Conservation (phyloP, 2,888 invertebrate genomes). For the Erebia aethiops region DNA sequence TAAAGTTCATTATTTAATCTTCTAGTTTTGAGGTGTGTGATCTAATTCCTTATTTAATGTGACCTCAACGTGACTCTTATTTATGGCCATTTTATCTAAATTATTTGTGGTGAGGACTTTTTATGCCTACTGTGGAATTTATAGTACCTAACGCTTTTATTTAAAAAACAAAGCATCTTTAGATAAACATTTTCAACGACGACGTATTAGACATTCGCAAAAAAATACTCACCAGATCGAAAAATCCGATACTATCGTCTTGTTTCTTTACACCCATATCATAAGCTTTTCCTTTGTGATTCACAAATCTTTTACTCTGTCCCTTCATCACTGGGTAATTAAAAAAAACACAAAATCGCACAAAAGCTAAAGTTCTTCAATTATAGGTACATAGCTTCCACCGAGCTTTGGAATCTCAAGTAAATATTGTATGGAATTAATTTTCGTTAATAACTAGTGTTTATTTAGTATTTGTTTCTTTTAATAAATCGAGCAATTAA, state of each 20-base stretch:
- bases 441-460: background rate
- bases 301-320: conserved; percentile 48
- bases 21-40: too few relatives aligned
- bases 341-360: conserved; percentile 28
- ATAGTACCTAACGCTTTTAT: too few relatives aligned
- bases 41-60: too few relatives aligned
- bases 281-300: conserved; percentile 48
- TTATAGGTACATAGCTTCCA: background rate
- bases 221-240: conserved; percentile 46
- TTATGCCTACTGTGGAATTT: too few relatives aligned
- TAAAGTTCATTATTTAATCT: too few relatives aligned
- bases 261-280: conserved; percentile 42
- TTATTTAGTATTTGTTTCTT: background rate
- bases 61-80: too few relatives aligned
- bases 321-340: conserved; percentile 45
- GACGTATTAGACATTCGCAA: too few relatives aligned
- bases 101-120: too few relatives aligned
- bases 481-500: conserved; percentile 7
- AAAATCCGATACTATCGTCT: conserved; percentile 45
- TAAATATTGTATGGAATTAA: background rate
- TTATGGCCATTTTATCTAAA: too few relatives aligned
- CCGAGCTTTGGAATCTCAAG: background rate
- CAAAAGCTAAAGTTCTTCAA: background rate
- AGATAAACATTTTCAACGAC: too few relatives aligned
- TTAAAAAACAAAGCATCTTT: too few relatives aligned